Conservation (phyloP, 2,888 invertebrate genomes). For the Acanthosoma haemorrhoidale region DNA sequence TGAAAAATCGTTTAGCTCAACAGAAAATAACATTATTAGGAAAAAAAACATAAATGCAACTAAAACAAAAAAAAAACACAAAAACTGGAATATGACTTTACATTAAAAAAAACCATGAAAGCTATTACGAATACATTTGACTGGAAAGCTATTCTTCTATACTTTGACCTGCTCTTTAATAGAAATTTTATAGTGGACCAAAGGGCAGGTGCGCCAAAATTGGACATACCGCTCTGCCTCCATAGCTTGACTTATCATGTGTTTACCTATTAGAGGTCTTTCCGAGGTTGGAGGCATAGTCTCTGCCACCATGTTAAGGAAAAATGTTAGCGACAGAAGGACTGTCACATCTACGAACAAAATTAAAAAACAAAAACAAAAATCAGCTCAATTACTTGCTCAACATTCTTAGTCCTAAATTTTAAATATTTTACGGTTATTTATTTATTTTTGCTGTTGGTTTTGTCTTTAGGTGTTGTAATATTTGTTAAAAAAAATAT, state of each 20-base stretch:
- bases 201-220: not conserved
- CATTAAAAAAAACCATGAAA: not conserved
- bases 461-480: not conserved
- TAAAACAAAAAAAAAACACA: not conserved
- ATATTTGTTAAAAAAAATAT: not conserved
- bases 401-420: conserved; percentile 20
- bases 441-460: not conserved
- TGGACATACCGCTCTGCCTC: conserved; percentile 39
- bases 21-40: not conserved
- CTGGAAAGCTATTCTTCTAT: not conserved
- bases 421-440: not conserved
- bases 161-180: not conserved
- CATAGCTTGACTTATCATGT: conserved; percentile 32
- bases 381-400: not conserved
- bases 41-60: not conserved
- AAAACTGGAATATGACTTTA: not conserved
- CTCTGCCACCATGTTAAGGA: conserved; percentile 57
- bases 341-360: conserved; percentile 52
- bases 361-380: conserved; percentile 34
- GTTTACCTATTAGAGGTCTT: conserved; percentile 57
- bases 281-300: conserved; percentile 60
- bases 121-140: not conserved
- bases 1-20: not conserved
- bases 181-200: not conserved
- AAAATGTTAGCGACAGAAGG: conserved; percentile 57